Conservation (phyloP, 1,140 invertebrate genomes). For the Polyergus mexicanus region DNA sequence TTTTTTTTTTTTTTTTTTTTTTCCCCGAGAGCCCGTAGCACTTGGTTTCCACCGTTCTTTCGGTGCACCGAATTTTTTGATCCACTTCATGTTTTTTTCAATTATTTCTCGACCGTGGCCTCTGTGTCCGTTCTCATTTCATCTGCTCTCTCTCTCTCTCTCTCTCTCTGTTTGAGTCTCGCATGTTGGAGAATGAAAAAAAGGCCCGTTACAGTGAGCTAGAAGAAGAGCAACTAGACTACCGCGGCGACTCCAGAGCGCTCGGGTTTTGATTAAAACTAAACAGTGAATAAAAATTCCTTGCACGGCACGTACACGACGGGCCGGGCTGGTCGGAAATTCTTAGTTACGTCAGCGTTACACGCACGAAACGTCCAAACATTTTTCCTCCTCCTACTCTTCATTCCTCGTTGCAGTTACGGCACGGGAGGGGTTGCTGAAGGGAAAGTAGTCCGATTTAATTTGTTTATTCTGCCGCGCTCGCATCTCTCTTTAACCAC, state of each 20-base stretch:
- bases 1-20: slow-evolving; percentile 22
- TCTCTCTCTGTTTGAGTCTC: slow-evolving; percentile 63
- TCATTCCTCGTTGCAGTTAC: not conserved
- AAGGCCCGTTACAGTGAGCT: slow-evolving; percentile 11
- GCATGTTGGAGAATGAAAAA: slow-evolving; percentile 32
- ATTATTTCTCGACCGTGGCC: slow-evolving; percentile 56
- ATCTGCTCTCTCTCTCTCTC: slow-evolving; percentile 50
- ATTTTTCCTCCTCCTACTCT: no score
- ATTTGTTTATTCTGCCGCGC: slow-evolving; percentile 45
- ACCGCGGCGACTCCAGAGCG: not conserved
- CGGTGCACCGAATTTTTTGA: slow-evolving; percentile 59
- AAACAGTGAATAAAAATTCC: slow-evolving; percentile 73
- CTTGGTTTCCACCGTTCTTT: slow-evolving; percentile 50
- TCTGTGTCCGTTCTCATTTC: slow-evolving; percentile 53
- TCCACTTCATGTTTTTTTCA: slow-evolving; percentile 65
- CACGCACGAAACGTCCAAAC: slow-evolving; percentile 13
- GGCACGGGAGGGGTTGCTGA: not conserved
- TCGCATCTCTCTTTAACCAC: not conserved
- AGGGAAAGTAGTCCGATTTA: slow-evolving; percentile 27
- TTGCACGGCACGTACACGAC: slow-evolving; percentile 52
- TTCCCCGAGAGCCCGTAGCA: slow-evolving; percentile 44
- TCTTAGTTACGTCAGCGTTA: slow-evolving; percentile 29
- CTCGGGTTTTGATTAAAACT: slow-evolving; percentile 74
- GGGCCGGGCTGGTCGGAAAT: slow-evolving; percentile 12
- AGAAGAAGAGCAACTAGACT: slow-evolving; percentile 8